Conservation (phyloP, 1,140 invertebrate genomes). For the Drosophila fuyamai region DNA sequence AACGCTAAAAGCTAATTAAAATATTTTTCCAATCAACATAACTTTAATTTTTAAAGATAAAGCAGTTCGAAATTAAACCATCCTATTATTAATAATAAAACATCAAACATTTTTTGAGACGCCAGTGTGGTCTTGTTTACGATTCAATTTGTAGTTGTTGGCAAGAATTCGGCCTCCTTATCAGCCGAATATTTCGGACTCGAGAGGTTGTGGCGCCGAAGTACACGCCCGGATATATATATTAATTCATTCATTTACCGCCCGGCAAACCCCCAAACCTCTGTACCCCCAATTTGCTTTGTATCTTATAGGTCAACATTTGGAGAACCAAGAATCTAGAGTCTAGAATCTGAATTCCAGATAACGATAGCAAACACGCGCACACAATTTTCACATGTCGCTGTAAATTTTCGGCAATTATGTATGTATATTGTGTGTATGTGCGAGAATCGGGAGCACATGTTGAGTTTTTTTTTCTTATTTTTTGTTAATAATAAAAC, state of each 20-base stretch:
- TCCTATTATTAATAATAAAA: too few relatives aligned
- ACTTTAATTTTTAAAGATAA: background rate
- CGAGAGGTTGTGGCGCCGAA: conserved; percentile 1
- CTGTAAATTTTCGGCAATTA: conserved; percentile 72
- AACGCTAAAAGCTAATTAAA: too few relatives aligned
- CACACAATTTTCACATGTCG: conserved; percentile 62
- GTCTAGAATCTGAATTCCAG: conserved; percentile 11
- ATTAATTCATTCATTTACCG: conserved; percentile 46
- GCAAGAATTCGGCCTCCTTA: conserved; percentile 47
- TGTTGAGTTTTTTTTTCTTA: conserved; percentile 22
- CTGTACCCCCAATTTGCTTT: background rate
- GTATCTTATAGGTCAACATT: conserved; percentile 35
- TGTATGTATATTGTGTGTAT: conserved; percentile 18
- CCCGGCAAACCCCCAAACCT: background rate
- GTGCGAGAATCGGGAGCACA: conserved; percentile 45
- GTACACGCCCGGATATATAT: conserved; percentile 10
- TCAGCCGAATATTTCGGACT: conserved; percentile 44
- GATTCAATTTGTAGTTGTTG: conserved; percentile 19
- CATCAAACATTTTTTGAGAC: conserved; percentile 7
- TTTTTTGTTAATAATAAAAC: conserved; percentile 44
- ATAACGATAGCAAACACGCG: conserved; percentile 25
- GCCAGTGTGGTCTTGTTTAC: conserved; percentile 44
- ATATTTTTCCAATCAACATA: background rate
- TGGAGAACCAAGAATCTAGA: conserved; percentile 19
- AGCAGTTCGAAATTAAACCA: too few relatives aligned